These are phyloP conservation scores for Drosophila teissieri DNA, from an alignment of 1,140 invertebrate species.

Conservation along the genomic window DNA sequence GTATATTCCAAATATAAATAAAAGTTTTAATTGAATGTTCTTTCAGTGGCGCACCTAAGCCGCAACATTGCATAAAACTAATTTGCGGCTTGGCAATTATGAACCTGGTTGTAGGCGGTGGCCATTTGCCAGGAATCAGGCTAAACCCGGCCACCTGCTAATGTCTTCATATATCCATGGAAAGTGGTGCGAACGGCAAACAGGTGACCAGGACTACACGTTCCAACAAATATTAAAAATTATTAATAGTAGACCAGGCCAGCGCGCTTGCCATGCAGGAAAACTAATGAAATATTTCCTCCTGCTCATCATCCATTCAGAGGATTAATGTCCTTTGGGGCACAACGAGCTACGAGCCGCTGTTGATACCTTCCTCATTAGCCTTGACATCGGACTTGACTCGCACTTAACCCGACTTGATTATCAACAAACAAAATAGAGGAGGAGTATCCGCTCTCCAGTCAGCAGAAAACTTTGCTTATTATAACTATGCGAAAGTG, in stretches of 20 bases:
- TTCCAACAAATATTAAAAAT: conserved; percentile 21
- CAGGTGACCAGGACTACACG: conserved; percentile 37
- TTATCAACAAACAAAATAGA: conserved; percentile 18
- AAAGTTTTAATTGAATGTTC: not conserved
- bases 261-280: not conserved
- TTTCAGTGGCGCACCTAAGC: conserved; percentile 4
- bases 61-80: conserved; percentile 68
- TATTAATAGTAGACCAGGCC: not conserved
- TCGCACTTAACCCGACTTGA: conserved; percentile 47
- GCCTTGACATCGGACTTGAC: conserved; percentile 64
- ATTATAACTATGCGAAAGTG: conserved; percentile 79
- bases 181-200: conserved; percentile 41
- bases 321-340: conserved; percentile 25
- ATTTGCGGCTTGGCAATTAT: conserved; percentile 71
- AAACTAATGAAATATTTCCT: conserved; percentile 33
- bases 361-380: conserved; percentile 72
- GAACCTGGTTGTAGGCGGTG: conserved; percentile 9
- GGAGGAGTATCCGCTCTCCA: conserved; percentile 13
- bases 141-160: conserved; percentile 25
- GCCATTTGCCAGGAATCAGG: conserved; percentile 4
- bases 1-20: not conserved
- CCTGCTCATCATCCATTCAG: not conserved
- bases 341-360: conserved; percentile 41
- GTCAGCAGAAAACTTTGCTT: conserved; percentile 73
- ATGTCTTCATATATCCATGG: conserved; percentile 58